phyloP scores from a whole-genome alignment of 2,113 vertebrate species.

The Uria lomvia region DNA sequence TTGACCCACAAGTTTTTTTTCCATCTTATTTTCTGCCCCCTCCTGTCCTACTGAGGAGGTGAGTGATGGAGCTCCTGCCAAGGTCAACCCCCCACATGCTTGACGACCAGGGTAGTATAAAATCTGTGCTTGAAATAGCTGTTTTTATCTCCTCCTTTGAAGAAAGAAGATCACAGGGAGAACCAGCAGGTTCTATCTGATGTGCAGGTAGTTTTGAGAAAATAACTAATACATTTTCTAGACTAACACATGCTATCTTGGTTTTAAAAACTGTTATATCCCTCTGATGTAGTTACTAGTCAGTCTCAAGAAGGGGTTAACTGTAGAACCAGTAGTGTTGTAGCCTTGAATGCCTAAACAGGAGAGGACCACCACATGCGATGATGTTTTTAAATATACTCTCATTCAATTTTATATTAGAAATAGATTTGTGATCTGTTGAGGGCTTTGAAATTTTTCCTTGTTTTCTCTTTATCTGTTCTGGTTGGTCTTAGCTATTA shows the following conservation, averaged over 20 bases:
- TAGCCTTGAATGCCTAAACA: background rate
- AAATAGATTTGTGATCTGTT: background rate
- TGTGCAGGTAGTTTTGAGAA: constrained; percentile 8
- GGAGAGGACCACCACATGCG: background rate
- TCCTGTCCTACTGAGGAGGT: background rate
- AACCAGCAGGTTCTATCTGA: background rate
- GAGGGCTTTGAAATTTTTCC: background rate
- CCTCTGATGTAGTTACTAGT: background rate
- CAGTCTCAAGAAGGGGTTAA: background rate
- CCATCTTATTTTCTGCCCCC: background rate
- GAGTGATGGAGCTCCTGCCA: background rate
- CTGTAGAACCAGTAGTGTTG: background rate
- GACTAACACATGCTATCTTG: background rate
- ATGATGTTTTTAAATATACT: background rate
- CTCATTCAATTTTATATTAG: background rate
- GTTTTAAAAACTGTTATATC: background rate
- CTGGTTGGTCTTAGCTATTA: background rate
- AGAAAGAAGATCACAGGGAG: background rate
- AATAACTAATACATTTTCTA: background rate
- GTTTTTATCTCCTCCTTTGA: background rate
- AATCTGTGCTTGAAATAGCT: constrained; percentile 27
- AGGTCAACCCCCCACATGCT: background rate
- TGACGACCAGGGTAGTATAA: background rate
- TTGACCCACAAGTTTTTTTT: background rate
- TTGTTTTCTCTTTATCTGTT: background rate